Percentiles rank a stretch among this genome's conserved stretches.
Conservation (phyloP, 2,888 invertebrate species). For the Macropis europaea region DNA sequence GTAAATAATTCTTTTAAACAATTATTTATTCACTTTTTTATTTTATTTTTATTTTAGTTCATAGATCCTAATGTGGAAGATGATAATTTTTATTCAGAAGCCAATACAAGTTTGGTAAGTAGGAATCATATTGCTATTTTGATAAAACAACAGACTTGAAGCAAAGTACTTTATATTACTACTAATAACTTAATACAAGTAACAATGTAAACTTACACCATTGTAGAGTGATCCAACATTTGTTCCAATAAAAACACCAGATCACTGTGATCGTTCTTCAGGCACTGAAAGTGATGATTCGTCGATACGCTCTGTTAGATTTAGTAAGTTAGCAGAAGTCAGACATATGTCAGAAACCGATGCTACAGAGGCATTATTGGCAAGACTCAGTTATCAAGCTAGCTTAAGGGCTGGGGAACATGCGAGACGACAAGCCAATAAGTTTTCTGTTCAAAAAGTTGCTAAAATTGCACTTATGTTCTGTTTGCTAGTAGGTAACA, state of each 20-base stretch:
- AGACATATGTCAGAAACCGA: slow-evolving; percentile 94
- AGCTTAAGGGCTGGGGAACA: slow-evolving; percentile 91
- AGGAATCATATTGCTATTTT: background rate
- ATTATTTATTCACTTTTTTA: slow-evolving; percentile 16
- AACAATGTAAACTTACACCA: slow-evolving; percentile 50
- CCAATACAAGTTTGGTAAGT: slow-evolving; percentile 84
- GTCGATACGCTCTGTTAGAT: slow-evolving; percentile 91
- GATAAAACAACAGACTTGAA: background rate
- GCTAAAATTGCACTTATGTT: slow-evolving; percentile 93
- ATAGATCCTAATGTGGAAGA: slow-evolving; percentile 89
- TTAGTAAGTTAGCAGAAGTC: slow-evolving; percentile 94
- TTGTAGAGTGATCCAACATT: slow-evolving; percentile 93
- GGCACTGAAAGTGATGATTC: slow-evolving; percentile 93
- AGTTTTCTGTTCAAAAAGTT: slow-evolving; percentile 87
- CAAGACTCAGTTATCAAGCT: slow-evolving; percentile 96
- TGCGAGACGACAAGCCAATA: slow-evolving; percentile 88
- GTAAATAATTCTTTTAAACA: slow-evolving; percentile 8
- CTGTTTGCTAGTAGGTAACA: slow-evolving; percentile 87
- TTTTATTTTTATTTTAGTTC: slow-evolving; percentile 82
- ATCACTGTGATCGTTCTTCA: slow-evolving; percentile 85
- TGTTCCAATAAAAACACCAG: slow-evolving; percentile 91
- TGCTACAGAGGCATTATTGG: slow-evolving; percentile 95
- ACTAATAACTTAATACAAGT: background rate
- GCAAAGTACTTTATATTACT: background rate
- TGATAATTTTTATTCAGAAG: slow-evolving; percentile 88